A percentile compares a stretch with the other conserved stretches of the same genome.
Evolutionary conservation across 2,797 vertebrate species (phyloP).

Genomic region (Neosilurus mollespiculum): DNA sequence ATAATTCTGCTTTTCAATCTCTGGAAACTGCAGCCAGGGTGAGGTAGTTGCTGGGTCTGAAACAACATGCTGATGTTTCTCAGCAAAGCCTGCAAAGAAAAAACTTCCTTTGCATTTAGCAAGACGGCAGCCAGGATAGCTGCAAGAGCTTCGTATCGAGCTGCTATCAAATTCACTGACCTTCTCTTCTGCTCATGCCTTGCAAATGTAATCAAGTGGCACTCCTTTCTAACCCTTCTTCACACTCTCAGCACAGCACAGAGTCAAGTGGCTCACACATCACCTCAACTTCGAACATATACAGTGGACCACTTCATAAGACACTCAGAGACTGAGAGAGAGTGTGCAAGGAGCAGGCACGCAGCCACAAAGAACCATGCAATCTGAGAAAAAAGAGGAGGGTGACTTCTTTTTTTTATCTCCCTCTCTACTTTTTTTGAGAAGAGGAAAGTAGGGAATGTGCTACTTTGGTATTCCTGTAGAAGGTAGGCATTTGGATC

Average conservation of each 20-base stretch:
- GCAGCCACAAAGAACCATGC: conserved; percentile 16
- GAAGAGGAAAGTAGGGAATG: not conserved
- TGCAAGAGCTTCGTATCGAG: conserved; percentile 63
- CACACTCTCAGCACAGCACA: conserved; percentile 16
- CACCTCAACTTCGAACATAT: conserved; percentile 41
- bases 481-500: conserved; percentile 47
- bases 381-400: not conserved
- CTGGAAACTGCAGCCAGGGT: conserved; percentile 28
- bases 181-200: conserved; percentile 79
- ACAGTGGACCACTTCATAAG: conserved; percentile 35
- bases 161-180: conserved; percentile 77
- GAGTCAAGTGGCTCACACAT: conserved; percentile 32
- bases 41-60: conserved; percentile 41
- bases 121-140: conserved; percentile 33
- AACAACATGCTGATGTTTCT: conserved; percentile 66
- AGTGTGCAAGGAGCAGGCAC: not conserved
- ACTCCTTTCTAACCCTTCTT: conserved; percentile 49
- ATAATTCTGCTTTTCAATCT: conserved; percentile 39
- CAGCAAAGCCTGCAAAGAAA: conserved; percentile 64
- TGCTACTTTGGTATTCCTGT: conserved; percentile 36
- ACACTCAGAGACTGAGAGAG: conserved; percentile 17
- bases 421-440: conserved; percentile 7
- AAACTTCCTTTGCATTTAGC: conserved; percentile 67
- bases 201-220: conserved; percentile 82
- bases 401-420: conserved; percentile 17